These are phyloP conservation scores for Montipora capricornis DNA, from an alignment of 64 coral and sea anemone species.

Conservation along the genomic window DNA sequence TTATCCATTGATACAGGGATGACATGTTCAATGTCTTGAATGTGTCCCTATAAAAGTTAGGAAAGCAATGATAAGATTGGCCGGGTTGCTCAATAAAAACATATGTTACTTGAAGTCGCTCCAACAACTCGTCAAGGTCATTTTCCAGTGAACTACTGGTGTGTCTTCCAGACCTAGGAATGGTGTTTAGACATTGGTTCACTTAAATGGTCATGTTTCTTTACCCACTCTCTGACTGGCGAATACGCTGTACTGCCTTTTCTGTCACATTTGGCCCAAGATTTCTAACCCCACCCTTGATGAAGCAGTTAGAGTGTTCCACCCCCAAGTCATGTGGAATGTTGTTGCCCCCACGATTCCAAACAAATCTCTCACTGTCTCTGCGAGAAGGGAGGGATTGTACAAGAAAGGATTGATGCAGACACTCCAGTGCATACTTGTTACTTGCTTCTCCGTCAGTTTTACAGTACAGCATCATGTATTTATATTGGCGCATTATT, in stretches of 20 bases:
- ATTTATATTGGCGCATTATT: slow-evolving; percentile 67
- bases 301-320: slow-evolving; percentile 9
- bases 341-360: slow-evolving; percentile 41
- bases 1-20: slow-evolving; percentile 16
- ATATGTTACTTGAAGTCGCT: not conserved
- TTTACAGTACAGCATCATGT: slow-evolving; percentile 56
- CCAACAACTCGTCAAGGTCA: not conserved
- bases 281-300: not conserved
- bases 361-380: slow-evolving; percentile 40
- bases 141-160: not conserved
- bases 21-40: slow-evolving; percentile 1
- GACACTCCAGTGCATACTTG: slow-evolving; percentile 43
- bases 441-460: slow-evolving; percentile 39
- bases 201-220: not conserved
- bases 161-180: not conserved
- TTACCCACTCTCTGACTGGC: not conserved
- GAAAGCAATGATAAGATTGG: not conserved
- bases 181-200: not conserved
- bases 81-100: not conserved
- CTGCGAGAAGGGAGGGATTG: slow-evolving; percentile 19
- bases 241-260: slow-evolving; percentile 12
- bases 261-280: slow-evolving; percentile 43
- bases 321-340: slow-evolving; percentile 28
- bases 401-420: slow-evolving; percentile 25
- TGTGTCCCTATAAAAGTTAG: not conserved